Conservation (phyloP, 2,888 invertebrate genomes). For the Cosmia trapezina region DNA sequence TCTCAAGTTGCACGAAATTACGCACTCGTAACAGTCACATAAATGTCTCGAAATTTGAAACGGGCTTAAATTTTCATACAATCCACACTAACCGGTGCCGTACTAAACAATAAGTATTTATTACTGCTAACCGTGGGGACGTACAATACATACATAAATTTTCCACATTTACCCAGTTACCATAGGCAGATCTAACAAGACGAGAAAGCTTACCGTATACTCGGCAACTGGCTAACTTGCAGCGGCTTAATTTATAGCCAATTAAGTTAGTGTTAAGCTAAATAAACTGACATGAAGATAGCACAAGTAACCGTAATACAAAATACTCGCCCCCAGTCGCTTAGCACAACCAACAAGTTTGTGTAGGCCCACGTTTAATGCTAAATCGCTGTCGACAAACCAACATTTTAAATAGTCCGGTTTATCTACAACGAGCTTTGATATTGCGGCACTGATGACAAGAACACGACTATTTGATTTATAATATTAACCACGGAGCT, state of each 20-base stretch:
- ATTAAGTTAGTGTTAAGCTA: constrained; percentile 88
- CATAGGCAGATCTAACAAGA: constrained; percentile 78
- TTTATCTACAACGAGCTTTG: constrained; percentile 78
- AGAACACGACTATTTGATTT: constrained; percentile 85
- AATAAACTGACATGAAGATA: constrained; percentile 87
- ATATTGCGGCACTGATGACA: constrained; percentile 82
- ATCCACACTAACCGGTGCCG: constrained; percentile 35
- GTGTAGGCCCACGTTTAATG: constrained; percentile 72
- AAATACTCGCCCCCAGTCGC: constrained; percentile 72
- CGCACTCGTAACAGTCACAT: constrained; percentile 26
- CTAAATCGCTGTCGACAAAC: constrained; percentile 69
- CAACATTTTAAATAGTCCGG: constrained; percentile 78
- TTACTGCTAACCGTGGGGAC: constrained; percentile 58
- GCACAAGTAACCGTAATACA: constrained; percentile 82
- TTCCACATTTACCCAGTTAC: constrained; percentile 71
- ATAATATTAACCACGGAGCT: constrained; percentile 77
- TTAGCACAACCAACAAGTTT: constrained; percentile 70
- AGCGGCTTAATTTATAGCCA: constrained; percentile 87
- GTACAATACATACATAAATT: constrained; percentile 71
- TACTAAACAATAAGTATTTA: constrained; percentile 67
- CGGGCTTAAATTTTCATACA: constrained; percentile 55
- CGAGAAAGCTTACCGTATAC: constrained; percentile 77
- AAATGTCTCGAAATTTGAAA: constrained; percentile 41
- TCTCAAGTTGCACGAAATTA: constrained; percentile 51
- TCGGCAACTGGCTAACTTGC: constrained; percentile 83